phyloP scores from a whole-genome alignment of 2,113 vertebrate genomes.

The Callopanchax toddi region DNA sequence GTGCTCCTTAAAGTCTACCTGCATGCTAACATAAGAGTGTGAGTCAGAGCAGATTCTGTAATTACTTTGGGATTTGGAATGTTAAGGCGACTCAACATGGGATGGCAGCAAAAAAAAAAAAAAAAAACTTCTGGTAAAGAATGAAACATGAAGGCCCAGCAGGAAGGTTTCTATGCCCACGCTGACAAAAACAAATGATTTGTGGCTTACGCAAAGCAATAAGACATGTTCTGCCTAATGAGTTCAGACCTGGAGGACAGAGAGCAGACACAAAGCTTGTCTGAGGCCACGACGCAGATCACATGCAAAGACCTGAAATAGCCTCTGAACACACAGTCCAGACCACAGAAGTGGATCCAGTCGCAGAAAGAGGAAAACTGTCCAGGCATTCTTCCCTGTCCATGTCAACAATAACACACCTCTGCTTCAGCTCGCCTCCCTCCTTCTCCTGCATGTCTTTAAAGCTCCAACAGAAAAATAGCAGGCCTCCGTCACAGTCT shows the following conservation, averaged over 20 bases:
- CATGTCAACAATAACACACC: conserved; percentile 75
- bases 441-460: conserved; percentile 38
- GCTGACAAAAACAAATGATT: conserved; percentile 43
- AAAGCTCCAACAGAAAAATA: conserved; percentile 42
- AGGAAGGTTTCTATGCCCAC: conserved; percentile 11
- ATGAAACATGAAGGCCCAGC: conserved; percentile 11
- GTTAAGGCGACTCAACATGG: not conserved
- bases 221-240: conserved; percentile 51
- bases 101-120: not conserved
- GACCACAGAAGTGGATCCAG: conserved; percentile 70
- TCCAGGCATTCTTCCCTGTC: conserved; percentile 68
- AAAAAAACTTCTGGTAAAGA: conserved; percentile 17
- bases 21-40: too few species aligned
- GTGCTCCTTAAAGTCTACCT: too few species aligned
- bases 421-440: conserved; percentile 44
- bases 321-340: conserved; percentile 61
- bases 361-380: conserved; percentile 60
- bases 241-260: conserved; percentile 49
- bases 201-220: conserved; percentile 39
- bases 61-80: too few species aligned
- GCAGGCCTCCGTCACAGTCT: conserved; percentile 43
- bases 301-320: conserved; percentile 69
- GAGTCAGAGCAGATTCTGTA: too few species aligned
- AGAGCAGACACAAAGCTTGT: conserved; percentile 58
- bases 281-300: conserved; percentile 55